Conservation (phyloP, 2,888 invertebrate species). For the Monochamus alternatus region DNA sequence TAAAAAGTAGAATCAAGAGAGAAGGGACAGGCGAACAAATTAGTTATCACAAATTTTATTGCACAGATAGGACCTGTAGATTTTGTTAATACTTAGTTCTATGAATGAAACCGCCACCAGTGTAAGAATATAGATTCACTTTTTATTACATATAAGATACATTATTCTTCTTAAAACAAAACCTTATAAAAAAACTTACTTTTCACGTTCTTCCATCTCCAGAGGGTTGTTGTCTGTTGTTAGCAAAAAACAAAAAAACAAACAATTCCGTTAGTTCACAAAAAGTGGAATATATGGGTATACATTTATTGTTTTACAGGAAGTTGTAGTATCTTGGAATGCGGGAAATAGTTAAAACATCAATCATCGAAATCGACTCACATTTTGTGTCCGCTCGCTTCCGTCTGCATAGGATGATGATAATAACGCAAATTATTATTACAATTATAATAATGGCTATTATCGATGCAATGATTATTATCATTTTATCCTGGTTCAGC, state of each 20-base stretch:
- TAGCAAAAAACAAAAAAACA: constrained; percentile 67
- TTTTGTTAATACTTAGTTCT: not conserved
- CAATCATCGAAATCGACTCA: constrained; percentile 73
- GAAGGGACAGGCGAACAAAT: constrained; percentile 35
- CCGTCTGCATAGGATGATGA: constrained; percentile 88
- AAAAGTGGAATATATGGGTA: constrained; percentile 14
- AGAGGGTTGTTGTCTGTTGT: constrained; percentile 85
- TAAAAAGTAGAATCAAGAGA: constrained; percentile 33
- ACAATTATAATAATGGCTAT: constrained; percentile 82
- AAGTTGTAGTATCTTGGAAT: constrained; percentile 39
- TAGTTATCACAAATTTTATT: constrained; percentile 66
- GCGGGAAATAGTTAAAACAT: constrained; percentile 38
- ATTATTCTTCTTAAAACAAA: constrained; percentile 30
- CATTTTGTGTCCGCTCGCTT: constrained; percentile 88
- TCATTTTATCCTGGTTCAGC: constrained; percentile 84
- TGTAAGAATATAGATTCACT: constrained; percentile 15
- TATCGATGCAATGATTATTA: constrained; percentile 80
- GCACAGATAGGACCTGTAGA: constrained; percentile 57
- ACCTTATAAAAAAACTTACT: constrained; percentile 77
- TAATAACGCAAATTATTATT: constrained; percentile 89
- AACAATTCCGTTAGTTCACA: constrained; percentile 51
- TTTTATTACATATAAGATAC: constrained; percentile 21
- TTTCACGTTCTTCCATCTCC: constrained; percentile 88
- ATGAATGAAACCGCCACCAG: constrained; percentile 49
- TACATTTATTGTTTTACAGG: constrained; percentile 32